Evolutionary conservation across 2,797 vertebrate genomes (phyloP).

Genomic region (Enoplosus armatus): DNA sequence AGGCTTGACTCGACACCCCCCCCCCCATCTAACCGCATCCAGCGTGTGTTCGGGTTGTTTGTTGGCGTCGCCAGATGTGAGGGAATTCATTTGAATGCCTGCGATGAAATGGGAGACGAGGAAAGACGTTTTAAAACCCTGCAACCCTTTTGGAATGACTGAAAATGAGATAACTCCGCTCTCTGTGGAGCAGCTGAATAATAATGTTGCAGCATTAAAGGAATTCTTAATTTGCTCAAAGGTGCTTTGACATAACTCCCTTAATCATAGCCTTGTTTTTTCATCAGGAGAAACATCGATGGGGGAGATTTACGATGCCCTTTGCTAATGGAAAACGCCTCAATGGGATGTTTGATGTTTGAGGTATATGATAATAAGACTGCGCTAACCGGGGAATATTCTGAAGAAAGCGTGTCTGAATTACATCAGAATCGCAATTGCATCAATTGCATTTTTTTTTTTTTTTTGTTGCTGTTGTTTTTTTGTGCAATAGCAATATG

Average conservation of each 20-base stretch:
- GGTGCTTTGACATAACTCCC: constrained; percentile 29
- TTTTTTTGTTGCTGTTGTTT: too few species aligned
- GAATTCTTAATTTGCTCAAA: constrained; percentile 58
- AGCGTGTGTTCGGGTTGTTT: not conserved
- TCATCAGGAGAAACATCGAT: constrained; percentile 41
- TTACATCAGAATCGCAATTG: constrained; percentile 19
- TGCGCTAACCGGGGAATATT: constrained; percentile 7
- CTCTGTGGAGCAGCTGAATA: constrained; percentile 43
- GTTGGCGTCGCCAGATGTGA: constrained; percentile 7
- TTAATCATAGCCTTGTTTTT: constrained; percentile 37
- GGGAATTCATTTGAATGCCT: constrained; percentile 28
- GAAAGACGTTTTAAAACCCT: constrained; percentile 15
- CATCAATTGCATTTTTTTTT: not conserved
- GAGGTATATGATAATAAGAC: constrained; percentile 14
- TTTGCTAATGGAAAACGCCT: constrained; percentile 51
- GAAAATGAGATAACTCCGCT: constrained; percentile 32
- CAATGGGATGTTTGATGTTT: constrained; percentile 22
- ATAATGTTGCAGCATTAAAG: constrained; percentile 51
- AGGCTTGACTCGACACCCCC: not conserved
- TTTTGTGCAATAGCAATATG: not conserved
- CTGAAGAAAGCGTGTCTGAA: constrained; percentile 3
- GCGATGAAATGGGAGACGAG: constrained; percentile 28
- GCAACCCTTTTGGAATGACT: constrained; percentile 31
- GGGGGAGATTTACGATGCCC: constrained; percentile 32
- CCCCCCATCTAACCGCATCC: not conserved